These are phyloP conservation scores for Hoplostethus atlanticus DNA, from an alignment of 2,797 vertebrate species.

Conservation along the genomic window DNA sequence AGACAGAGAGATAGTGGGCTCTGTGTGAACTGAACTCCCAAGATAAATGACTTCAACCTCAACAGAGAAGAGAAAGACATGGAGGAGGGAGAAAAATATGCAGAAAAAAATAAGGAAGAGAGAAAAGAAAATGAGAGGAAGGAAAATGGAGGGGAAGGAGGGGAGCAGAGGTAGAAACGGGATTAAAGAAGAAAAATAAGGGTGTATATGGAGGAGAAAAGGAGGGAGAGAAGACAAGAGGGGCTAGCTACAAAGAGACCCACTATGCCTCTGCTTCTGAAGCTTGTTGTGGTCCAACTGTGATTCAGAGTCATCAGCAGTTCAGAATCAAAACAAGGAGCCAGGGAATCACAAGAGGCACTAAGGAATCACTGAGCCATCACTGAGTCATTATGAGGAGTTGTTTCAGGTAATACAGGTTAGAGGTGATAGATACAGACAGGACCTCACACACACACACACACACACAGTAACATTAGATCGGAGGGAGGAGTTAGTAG, in stretches of 20 bases:
- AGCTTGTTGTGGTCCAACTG: background rate
- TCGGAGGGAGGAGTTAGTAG: constrained; percentile 49
- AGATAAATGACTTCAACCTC: background rate
- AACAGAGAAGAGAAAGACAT: background rate
- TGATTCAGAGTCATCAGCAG: constrained; percentile 4
- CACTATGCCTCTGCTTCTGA: constrained; percentile 49
- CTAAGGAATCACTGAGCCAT: constrained; percentile 17
- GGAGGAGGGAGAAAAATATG: background rate
- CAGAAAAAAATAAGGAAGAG: background rate
- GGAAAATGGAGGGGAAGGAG: too few species aligned
- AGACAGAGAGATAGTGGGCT: constrained; percentile 42
- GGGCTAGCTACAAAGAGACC: constrained; percentile 62
- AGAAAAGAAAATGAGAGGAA: background rate
- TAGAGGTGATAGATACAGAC: background rate
- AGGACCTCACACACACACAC: background rate
- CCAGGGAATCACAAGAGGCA: constrained; percentile 20
- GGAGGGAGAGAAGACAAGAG: background rate
- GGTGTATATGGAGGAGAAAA: background rate
- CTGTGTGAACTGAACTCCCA: constrained; percentile 31
- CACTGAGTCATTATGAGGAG: constrained; percentile 1
- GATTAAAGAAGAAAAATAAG: background rate
- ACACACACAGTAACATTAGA: constrained; percentile 6
- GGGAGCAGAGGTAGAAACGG: background rate
- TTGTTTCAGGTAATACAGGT: constrained; percentile 9
- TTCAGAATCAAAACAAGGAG: constrained; percentile 27